Base-by-base conservation (phyloP, 1,140 invertebrate species). In the Orius insidiosus region DNA sequence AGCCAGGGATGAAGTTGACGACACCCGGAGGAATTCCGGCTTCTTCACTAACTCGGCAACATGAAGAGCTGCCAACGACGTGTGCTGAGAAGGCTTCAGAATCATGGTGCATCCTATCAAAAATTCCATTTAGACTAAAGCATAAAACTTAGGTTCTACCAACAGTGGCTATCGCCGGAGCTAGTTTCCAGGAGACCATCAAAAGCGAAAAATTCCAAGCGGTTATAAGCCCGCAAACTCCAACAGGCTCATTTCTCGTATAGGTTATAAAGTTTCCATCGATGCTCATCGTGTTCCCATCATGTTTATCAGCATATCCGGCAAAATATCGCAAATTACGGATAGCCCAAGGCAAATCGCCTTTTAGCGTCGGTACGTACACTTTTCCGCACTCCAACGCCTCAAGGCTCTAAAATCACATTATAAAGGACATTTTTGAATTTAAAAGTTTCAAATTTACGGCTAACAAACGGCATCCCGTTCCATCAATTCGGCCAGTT, bases 161-260 rank as follows among this genome's bases (percentile, higher is more conserved):
- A n/a, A n/a, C n/a, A 34, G 34, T 32, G 5, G 44, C 85, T 13
- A 98, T 67, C 51, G 93, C 95, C 0, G 94, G 92, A 0, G 88
- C 93, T 71, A 97, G 80, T 59, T 98, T 98, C 92, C 92, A 97
- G 0, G 90, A 87, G n/a, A 93, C 67, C 92, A 98, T 97, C 72
- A 96, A 79, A 6, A 97, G 59, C 0, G 93, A 92, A 60, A 96
- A 98, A 60, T 98, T 98, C 94, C 93, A 98, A 0, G 93, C 93
- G 3, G 93, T 96, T 14, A 98, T 81, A 34, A 96, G 70, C 0
- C 83, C 94, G 63, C 87, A 93, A 8, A 98, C 92, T 0, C 79
- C 94, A 18, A 98, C 82, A 2, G 94, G 92, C 62, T 98, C 93
- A 54, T 93, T 86, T 19, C 88, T 72, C 0, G 93, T 96, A 56